phyloP scores from a whole-genome alignment of 2,113 vertebrate species.

The Micronycteris hirsuta region DNA sequence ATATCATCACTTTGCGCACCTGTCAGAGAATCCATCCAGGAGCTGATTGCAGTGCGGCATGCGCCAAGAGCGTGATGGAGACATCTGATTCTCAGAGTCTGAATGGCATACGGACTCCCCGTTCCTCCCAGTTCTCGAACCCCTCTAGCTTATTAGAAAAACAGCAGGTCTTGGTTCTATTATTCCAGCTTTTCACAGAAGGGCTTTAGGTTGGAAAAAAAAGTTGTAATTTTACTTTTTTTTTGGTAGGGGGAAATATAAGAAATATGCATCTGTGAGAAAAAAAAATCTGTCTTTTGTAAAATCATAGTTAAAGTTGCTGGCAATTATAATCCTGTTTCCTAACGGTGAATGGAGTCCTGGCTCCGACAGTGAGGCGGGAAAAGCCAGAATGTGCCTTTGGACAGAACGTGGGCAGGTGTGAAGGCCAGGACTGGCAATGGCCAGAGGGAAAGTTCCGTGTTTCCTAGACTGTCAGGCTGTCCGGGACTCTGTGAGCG shows the following conservation, averaged over 20 bases:
- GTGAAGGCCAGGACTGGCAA: neutral
- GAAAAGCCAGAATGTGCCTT: neutral
- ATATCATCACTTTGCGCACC: slow-evolving; percentile 24
- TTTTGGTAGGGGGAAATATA: neutral
- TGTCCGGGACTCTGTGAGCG: neutral
- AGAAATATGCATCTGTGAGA: neutral
- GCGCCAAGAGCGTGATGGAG: neutral
- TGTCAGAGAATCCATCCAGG: slow-evolving; percentile 46
- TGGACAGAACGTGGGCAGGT: neutral
- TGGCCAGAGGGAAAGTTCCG: neutral
- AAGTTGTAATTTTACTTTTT: neutral
- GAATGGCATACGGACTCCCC: neutral
- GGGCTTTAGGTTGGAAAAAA: neutral
- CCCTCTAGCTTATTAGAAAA: neutral
- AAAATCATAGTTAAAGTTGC: neutral
- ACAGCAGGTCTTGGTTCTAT: neutral
- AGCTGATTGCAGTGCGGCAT: slow-evolving; percentile 33
- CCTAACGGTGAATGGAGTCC: neutral
- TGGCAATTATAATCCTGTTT: neutral
- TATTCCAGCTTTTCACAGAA: slow-evolving; percentile 22
- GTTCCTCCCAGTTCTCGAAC: neutral
- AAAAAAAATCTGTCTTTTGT: neutral
- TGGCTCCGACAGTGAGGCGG: neutral
- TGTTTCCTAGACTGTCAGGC: neutral
- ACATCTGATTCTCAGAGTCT: neutral